These are phyloP conservation scores for Sebastes dallii DNA, from an alignment of 2,797 vertebrate species.

Conservation along the genomic window DNA sequence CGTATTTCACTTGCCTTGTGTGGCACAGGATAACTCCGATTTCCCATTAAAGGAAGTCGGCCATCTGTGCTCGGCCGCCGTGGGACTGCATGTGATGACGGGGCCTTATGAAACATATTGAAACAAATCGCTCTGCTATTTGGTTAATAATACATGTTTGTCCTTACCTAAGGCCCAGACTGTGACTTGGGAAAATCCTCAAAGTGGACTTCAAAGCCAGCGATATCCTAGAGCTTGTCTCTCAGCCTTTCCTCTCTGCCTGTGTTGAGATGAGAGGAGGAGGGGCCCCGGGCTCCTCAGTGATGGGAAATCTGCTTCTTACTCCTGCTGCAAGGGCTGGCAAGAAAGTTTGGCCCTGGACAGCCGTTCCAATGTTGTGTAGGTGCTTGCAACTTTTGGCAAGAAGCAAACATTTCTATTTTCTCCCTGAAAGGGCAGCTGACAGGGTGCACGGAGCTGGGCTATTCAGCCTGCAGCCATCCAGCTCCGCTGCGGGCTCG, in stretches of 20 bases:
- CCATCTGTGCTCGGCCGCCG: slow-evolving; percentile 38
- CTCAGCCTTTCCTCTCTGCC: slow-evolving; percentile 18
- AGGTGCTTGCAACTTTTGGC: slow-evolving; percentile 34
- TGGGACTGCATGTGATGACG: slow-evolving; percentile 17
- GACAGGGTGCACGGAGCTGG: not conserved
- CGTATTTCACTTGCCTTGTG: not conserved
- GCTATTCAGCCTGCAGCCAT: not conserved
- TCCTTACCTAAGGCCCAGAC: slow-evolving; percentile 42
- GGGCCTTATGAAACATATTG: slow-evolving; percentile 46
- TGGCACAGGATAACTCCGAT: not conserved
- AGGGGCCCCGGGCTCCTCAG: not conserved
- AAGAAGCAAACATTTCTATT: slow-evolving; percentile 30
- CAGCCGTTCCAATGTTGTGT: not conserved
- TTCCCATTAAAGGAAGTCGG: slow-evolving; percentile 15
- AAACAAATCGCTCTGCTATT: slow-evolving; percentile 59
- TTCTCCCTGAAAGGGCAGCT: slow-evolving; percentile 16
- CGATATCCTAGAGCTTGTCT: slow-evolving; percentile 18
- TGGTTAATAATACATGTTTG: slow-evolving; percentile 55
- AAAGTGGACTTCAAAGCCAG: slow-evolving; percentile 31
- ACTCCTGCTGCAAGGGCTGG: slow-evolving; percentile 1
- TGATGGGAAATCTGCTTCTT: not conserved
- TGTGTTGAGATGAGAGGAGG: slow-evolving; percentile 4
- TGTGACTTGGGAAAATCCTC: slow-evolving; percentile 28
- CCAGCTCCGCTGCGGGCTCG: slow-evolving; percentile 1
- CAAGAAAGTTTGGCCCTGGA: not conserved